phyloP scores from a whole-genome alignment of 2,113 vertebrate species.

The Poeciliopsis prolifica region DNA sequence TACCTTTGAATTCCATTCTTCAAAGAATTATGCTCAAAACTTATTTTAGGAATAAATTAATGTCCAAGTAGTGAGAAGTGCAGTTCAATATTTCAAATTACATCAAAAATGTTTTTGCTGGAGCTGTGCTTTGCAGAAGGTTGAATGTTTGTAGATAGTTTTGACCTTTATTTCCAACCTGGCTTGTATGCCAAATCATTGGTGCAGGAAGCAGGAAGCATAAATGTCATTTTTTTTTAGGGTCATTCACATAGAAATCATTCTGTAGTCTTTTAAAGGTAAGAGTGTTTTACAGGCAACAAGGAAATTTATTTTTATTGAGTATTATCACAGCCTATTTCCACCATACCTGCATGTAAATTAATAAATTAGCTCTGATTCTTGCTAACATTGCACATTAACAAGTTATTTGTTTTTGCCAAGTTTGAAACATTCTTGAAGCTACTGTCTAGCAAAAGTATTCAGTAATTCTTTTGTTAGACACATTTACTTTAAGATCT shows the following conservation, averaged over 20 bases:
- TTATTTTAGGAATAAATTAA: neutral
- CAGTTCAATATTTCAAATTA: neutral
- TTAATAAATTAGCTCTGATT: neutral
- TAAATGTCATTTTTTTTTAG: neutral
- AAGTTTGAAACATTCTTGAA: neutral
- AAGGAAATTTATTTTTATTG: too few relatives aligned
- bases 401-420: neutral
- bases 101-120: neutral
- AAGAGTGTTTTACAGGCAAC: neutral
- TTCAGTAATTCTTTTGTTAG: constrained; percentile 9
- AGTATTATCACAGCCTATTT: neutral
- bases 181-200: neutral
- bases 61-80: neutral
- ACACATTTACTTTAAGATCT: neutral
- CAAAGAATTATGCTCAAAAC: neutral
- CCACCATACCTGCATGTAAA: neutral
- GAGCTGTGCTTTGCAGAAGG: neutral
- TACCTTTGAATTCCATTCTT: neutral
- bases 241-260: neutral
- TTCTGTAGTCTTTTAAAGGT: neutral
- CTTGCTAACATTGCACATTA: neutral
- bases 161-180: neutral
- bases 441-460: neutral
- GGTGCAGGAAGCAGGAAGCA: neutral
- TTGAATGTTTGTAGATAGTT: neutral